Evolutionary conservation across 2,797 vertebrate species (phyloP), one percentile per base, ranked within the genome.

Genomic region (Danio albolineatus): DNA sequence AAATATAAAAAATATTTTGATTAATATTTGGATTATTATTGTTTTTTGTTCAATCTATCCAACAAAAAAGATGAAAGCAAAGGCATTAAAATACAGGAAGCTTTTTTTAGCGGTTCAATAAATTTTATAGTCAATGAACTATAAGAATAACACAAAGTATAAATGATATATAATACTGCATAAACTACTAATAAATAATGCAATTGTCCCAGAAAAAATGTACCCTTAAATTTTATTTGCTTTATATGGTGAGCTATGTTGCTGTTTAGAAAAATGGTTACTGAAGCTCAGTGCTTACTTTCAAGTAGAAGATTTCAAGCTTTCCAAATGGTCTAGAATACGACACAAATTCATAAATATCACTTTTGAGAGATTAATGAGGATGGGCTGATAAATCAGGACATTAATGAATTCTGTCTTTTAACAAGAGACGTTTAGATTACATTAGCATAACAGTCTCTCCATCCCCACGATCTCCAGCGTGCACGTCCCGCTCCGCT

Each of bases 361-460:
- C 16, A 38, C 54, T 62, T 16, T 57, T 70, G 43, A 7, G 12
- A 62, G 64, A 70, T 71, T 56, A 70, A 62, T 64, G 16, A 5
- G 67, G 73, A 36, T 54, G 41, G 65, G 48, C 54, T 19, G 57
- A 75, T 62, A 59, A 13, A 59, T 21, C 56, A 69, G 48, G 61
- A 41, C 12, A 10, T 44, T 83, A 83, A 83, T 83, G 69, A 83
- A 81, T 65, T 48, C 56, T 61, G 54, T 73, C 61, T 49, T 28
- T 73, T 70, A 81, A 71, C 54, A 54, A 75, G 78, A 43, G 79
- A 6, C 51, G 14, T 70, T 57, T 69, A 56, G 66, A 81, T 71
- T 66, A 72, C 65, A 81, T 76, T 78, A 78, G 46, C 65, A 67
- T 85, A 71, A 72, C 38, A 64, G 43, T 36, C 41, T 72, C 65